A percentile compares a stretch with the other conserved stretches of the same genome.
Evolutionary conservation across 2,113 vertebrate species (phyloP).

Genomic region (Datnioides undecimradiatus): DNA sequence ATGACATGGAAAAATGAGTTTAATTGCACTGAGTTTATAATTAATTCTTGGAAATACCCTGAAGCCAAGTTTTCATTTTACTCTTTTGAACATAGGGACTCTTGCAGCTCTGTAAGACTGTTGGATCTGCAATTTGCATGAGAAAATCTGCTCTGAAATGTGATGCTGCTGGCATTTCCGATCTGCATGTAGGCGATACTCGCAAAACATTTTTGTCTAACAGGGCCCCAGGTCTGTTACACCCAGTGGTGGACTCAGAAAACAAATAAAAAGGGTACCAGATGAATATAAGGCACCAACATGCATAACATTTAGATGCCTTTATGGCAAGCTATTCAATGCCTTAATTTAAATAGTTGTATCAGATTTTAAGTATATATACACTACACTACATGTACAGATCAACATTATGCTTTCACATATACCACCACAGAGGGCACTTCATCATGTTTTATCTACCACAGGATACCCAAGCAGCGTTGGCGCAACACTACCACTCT

Average conservation of each 20-base stretch:
- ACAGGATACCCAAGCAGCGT: too few species aligned
- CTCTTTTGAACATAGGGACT: neutral
- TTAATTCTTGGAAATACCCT: neutral
- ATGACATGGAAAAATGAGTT: conserved; percentile 21
- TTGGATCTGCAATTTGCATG: neutral
- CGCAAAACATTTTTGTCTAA: neutral
- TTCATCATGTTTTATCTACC: neutral
- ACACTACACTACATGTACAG: too few species aligned
- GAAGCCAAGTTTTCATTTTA: neutral
- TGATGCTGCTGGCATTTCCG: too few species aligned
- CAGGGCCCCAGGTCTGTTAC: neutral
- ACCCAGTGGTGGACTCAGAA: too few species aligned
- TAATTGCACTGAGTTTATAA: neutral
- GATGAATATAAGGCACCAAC: too few species aligned
- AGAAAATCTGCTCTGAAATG: neutral
- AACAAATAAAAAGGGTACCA: too few species aligned
- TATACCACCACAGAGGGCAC: neutral
- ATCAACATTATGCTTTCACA: too few species aligned
- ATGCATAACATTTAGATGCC: too few species aligned
- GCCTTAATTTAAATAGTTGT: too few species aligned
- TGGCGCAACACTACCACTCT: neutral
- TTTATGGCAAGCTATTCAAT: too few species aligned
- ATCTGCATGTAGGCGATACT: neutral
- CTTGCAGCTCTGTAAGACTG: neutral
- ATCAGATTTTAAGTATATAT: too few species aligned